Evolutionary conservation across 2,888 invertebrate species (phyloP), one percentile per base, ranked within the genome.

Genomic region (Callinectes sapidus): DNA sequence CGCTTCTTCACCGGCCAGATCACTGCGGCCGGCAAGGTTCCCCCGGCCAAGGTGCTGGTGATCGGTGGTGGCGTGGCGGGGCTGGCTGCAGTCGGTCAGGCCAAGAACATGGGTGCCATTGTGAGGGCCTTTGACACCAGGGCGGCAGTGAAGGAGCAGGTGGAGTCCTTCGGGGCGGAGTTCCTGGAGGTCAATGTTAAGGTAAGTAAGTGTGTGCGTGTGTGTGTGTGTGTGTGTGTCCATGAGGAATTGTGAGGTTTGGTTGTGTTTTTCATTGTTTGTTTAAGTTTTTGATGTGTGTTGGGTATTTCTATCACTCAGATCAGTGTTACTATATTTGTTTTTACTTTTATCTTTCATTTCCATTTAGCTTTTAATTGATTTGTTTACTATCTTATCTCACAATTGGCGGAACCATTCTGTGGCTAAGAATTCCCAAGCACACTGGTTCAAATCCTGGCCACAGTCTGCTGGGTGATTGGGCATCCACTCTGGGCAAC

Each of bases 21-120:
- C 96, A 98, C 98, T 18, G 98, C 98, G 0, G 98, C 98, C 6
- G 98, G 98, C 0, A 98, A 98, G 95, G 98, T 98, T 39, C 98
- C 98, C 0, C 98, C 98, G 13, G 98, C 98, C 91, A 98, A 98
- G 95, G 97, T 98, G 95, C 96, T 98, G 95, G 97, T 98, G 71
- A 97, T 98, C 95, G 98, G 98, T 94, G 98, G 98, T 89, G 98
- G 98, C 90, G 98, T 98, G 87, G 98, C 98, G 85, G 98, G 98
- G 87, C 96, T 98, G 95, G 97, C 98, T 54, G 98, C 98, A 48
- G 97, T 98, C 90, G 98, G 97, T 48, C 98, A 98, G 95, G 98
- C 98, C 85, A 95, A 97, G 97, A 96, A 97, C 96, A 98, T 98
- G 98, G 98, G 98, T 28, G 98, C 98, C 92, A 97, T 98, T 94